Base-by-base conservation (phyloP, 2,888 invertebrate species). In the Cheilosia vernalis region DNA sequence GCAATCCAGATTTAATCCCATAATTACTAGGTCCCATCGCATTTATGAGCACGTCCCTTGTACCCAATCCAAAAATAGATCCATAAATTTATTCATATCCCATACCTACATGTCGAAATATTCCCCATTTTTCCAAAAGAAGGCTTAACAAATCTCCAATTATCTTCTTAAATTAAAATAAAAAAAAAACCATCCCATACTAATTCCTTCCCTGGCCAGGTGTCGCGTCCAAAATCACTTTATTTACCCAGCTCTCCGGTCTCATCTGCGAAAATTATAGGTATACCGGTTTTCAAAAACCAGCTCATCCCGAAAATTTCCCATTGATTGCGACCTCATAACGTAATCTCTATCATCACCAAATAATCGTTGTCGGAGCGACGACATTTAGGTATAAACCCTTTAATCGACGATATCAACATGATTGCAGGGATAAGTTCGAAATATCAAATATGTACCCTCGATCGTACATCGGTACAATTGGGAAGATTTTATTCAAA, bases 401-500 rank as follows among this genome's bases (percentile, higher is more conserved):
- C 80, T 85, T 85, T 85, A 77, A 85, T 81, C 81, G 70, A 33
- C 67, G 24, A 58, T 81, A 81, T 77, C 81, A 85, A 76, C 85
- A 85, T 77, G 77, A 85, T 67, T 80, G 76, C 70, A 30, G 81
- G 72, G 66, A 27, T 56, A 66, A 60, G 66, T 56, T 63, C 15
- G 24, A 76, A 53, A 58, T 42, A 40, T 44, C 40, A 27, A n/a
- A n/a, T n/a, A n/a, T n/a, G n/a, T n/a, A 24, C 49, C 58, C 33
- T 17, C 33, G 51, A 74, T 80, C 73, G 17, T 61, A n/a, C 27
- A 49, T 42, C 17, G 27, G 76, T 66, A 61, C 70, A 66, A 85
- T 64, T 64, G 17, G 56, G 56, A 76, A 85, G 77, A 85, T 81
- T 85, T 76, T 85, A 85, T 81, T 85, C 76, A 85, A 85, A 85